Base-by-base conservation (phyloP, 2,888 invertebrate genomes). In the Drosophila algonquin region DNA sequence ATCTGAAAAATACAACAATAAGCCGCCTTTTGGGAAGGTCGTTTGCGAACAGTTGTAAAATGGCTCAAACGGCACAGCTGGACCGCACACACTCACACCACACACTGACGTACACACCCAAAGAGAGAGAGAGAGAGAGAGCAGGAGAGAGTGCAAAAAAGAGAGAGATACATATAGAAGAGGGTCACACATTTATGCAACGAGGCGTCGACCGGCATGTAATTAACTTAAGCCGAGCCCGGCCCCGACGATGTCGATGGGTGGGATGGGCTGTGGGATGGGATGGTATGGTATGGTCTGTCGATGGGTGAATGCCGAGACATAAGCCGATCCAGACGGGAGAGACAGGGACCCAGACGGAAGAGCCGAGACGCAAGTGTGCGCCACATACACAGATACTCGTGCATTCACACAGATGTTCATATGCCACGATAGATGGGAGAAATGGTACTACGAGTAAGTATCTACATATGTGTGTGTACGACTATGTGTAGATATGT, bases 191-290 rank as follows among this genome's bases (percentile, higher is more conserved):
- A 82, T 82, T 81, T 79, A 87, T 81, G 73, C 82, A 78, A 88
- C 76, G 77, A 83, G 83, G 83, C 86, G 83, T 87, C 83, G 72
- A 80, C 83, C 83, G 88, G 83, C 83, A 75, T 80, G 89, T 85
- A 89, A 89, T 85, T 85, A 85, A 89, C 84, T 85, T 84, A 89
- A 81, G 84, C 85, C 79, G 78, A 81, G 57, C 68, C 83, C 80
- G 63, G 54, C 63, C 67, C 68, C 71, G 76, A 44, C 62, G 57
- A 52, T 10, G 64, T 55, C 60, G 60, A 60, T 51, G 52, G 58
- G 72, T 48, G 56, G 64, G 54, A 27, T 32, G 53, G 47, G 48
- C n/a, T 24, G 27, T 21, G 12, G 46, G 46, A 32, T 61, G 59
- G 61, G 59, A 40, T 40, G 14, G 6, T 6, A 1, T 40, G 40